Conservation (phyloP, 2,888 invertebrate species). For the Drosophila mettleri region DNA sequence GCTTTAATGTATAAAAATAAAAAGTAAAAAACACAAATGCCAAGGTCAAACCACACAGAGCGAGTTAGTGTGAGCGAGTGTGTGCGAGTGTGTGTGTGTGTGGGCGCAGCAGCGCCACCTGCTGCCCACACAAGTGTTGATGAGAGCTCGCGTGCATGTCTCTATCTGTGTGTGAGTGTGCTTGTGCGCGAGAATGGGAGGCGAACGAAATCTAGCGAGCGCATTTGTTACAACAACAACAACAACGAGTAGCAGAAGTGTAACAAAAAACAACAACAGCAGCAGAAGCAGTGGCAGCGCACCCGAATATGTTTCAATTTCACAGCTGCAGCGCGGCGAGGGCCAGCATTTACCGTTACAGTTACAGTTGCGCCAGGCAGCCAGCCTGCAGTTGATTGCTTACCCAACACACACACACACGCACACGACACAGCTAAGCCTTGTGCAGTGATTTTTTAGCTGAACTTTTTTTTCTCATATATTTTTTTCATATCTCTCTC, state of each 20-base stretch:
- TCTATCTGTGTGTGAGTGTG: constrained; percentile 18
- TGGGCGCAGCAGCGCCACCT: constrained; percentile 16
- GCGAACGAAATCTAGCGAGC: background rate
- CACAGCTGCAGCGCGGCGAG: constrained; percentile 25
- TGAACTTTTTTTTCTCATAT: constrained; percentile 12
- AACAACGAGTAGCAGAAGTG: background rate
- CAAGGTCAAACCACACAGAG: constrained; percentile 58
- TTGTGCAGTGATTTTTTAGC: constrained; percentile 41
- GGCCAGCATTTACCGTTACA: constrained; percentile 38
- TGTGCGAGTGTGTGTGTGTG: constrained; percentile 2
- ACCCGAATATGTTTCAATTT: constrained; percentile 62
- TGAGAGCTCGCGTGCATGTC: constrained; percentile 10
- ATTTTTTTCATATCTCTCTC: too few relatives aligned
- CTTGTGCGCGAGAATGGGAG: background rate
- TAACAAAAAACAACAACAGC: constrained; percentile 17
- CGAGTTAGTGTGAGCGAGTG: background rate
- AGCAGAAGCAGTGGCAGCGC: constrained; percentile 23
- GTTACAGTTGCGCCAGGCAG: constrained; percentile 39
- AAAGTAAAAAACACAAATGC: constrained; percentile 61
- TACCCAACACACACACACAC: constrained; percentile 21
- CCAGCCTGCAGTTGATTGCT: constrained; percentile 48
- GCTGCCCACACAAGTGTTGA: constrained; percentile 14
- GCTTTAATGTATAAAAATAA: constrained; percentile 23
- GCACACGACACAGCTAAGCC: constrained; percentile 21
- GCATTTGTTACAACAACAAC: constrained; percentile 21